phyloP scores from a whole-genome alignment of 2,888 invertebrate species.

The Argyresthia goedartella region DNA sequence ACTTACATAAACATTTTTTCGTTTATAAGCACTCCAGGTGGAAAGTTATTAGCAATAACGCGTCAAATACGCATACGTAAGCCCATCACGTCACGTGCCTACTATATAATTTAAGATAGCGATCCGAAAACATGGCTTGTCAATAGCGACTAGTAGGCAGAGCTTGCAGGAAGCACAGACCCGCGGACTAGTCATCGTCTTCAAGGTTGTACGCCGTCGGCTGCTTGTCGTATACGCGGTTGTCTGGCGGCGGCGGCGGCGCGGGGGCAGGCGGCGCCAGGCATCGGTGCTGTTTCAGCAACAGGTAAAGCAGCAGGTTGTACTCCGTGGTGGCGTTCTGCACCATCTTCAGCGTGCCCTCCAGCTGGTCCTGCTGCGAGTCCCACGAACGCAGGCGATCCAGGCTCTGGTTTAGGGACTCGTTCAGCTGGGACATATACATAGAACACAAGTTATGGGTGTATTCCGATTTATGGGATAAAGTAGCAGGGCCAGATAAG shows the following conservation, averaged over 20 bases:
- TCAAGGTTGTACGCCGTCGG: background rate
- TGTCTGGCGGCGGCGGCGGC: background rate
- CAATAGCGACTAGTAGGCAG: no score
- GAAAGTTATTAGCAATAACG: no score
- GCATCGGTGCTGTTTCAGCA: slow-evolving; percentile 38
- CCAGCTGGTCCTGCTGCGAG: slow-evolving; percentile 39
- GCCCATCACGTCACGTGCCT: no score
- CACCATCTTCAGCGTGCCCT: slow-evolving; percentile 36
- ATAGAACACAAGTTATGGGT: no score
- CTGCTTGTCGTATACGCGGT: background rate
- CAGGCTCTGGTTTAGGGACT: slow-evolving; percentile 29
- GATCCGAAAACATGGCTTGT: background rate
- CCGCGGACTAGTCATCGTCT: no score
- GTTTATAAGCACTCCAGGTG: no score
- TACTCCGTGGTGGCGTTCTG: slow-evolving; percentile 47
- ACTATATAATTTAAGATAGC: background rate
- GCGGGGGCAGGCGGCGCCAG: background rate
- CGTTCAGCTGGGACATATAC: slow-evolving; percentile 26
- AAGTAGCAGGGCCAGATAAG: no score
- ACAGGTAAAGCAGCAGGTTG: slow-evolving; percentile 43
- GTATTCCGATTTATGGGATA: no score
- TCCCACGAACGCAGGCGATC: slow-evolving; percentile 40
- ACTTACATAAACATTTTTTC: no score
- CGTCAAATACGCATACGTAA: no score
- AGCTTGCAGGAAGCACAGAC: no score